Base-by-base conservation (phyloP, 2,888 invertebrate genomes). In the Tenthredo scrophulariae region DNA sequence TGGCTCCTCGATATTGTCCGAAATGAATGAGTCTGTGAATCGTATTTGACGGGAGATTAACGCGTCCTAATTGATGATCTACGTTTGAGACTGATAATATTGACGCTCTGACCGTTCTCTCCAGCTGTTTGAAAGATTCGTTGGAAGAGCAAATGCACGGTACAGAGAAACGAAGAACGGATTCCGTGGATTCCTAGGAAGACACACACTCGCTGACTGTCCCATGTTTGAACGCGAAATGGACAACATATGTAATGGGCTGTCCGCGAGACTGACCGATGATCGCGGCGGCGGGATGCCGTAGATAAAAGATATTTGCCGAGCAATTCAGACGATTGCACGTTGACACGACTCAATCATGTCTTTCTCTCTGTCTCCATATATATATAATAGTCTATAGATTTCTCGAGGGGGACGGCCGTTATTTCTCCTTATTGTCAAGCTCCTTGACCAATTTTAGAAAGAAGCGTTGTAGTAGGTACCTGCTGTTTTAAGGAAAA, bases 231-330 rank as follows among this genome's bases (percentile, higher is more conserved):
- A 92, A 90, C 91, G 88, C 89, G 91, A 90, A 93, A 93, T 92
- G 93, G 92, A 93, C 92, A 91, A 92, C 92, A 92, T 92, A 89
- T 91, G 93, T 92, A 92, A 91, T 91, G 91, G 83, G 89, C 89
- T 90, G 91, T 91, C 90, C 87, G 85, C 54, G 84, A 88, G 90
- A 87, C 89, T 91, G 91, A 92, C 91, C 89, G 93, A 92, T 92
- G 93, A 92, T 92, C 90, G 90, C 88, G 87, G 86, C 88, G 87
- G 67, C 65, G 86, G 13, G 75, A 40, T 18, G 84, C 43, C 82
- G 83, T 67, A n/a, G 85, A 80, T 79, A 65, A 82, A 70, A 85
- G 85, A 89, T 93, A 92, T 92, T 92, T 92, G 90, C 91, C 89
- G 87, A 92, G 90, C 90, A 90, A 91, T 92, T 89, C 89, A 88